phyloP scores from a whole-genome alignment of 2,797 vertebrate genomes.

The Falco biarmicus region DNA sequence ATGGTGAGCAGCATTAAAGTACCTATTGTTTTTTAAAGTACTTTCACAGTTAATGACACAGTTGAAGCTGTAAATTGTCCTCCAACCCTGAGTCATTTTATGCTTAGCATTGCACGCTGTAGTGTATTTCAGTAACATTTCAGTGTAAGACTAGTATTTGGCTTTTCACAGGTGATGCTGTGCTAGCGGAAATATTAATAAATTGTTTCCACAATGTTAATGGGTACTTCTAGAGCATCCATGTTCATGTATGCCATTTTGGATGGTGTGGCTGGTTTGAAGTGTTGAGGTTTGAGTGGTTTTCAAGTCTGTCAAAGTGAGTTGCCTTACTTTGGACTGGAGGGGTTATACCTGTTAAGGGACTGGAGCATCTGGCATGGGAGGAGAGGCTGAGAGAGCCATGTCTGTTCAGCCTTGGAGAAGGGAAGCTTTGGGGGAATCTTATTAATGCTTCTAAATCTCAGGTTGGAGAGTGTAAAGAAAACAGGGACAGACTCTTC shows the following conservation, averaged over 20 bases:
- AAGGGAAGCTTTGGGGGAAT: not conserved
- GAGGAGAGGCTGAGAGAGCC: not conserved
- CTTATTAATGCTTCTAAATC: not conserved
- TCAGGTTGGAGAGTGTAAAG: not conserved
- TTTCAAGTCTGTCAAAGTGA: not conserved
- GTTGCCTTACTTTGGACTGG: not conserved
- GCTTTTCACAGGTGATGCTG: not conserved
- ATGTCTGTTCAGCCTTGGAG: not conserved
- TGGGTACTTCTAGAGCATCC: not conserved
- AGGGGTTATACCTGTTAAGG: not conserved
- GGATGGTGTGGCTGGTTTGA: not conserved
- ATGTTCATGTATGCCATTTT: not conserved
- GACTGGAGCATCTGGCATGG: not conserved
- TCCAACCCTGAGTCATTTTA: conserved; percentile 10
- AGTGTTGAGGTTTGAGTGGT: not conserved
- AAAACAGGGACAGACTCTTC: not conserved
- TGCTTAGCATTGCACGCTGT: not conserved
- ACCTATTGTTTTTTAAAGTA: not conserved
- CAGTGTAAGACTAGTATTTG: not conserved
- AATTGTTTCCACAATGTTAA: not conserved
- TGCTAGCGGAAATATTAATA: not conserved
- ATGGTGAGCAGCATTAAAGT: not conserved
- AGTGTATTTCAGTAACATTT: not conserved
- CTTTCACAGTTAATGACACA: conserved; percentile 23
- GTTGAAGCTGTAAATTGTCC: conserved; percentile 53